Conservation (phyloP, 1,140 invertebrate species). For the Drosophila burlai region DNA sequence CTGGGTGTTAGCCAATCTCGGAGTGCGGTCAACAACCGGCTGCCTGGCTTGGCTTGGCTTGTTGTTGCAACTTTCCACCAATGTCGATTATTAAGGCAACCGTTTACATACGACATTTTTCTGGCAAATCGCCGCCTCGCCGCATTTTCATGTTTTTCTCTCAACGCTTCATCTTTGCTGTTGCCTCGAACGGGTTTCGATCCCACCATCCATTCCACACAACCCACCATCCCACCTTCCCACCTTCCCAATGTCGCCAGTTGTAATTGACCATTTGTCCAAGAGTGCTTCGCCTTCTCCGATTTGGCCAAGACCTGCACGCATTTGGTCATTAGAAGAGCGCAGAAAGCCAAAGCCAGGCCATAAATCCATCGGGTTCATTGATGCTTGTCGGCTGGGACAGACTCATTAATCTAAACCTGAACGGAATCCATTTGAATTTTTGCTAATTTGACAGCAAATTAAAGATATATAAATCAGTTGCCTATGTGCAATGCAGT, state of each 20-base stretch:
- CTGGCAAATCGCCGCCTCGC: constrained; percentile 3
- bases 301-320: constrained; percentile 48
- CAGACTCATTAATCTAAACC: constrained; percentile 1
- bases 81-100: constrained; percentile 80
- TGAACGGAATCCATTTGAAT: constrained; percentile 4
- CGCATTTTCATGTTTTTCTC: constrained; percentile 57
- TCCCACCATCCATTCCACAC: neutral
- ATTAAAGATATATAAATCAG: constrained; percentile 1
- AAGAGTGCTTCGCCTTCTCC: constrained; percentile 34
- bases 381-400: constrained; percentile 26
- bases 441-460: neutral
- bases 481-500: neutral
- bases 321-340: constrained; percentile 55
- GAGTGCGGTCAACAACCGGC: constrained; percentile 59
- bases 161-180: constrained; percentile 13
- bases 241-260: constrained; percentile 20
- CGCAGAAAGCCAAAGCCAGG: constrained; percentile 16
- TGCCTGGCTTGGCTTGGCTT: neutral
- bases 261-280: constrained; percentile 72
- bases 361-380: constrained; percentile 38
- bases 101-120: constrained; percentile 75
- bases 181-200: constrained; percentile 55
- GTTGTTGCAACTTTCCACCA: constrained; percentile 73
- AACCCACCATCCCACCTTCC: neutral
- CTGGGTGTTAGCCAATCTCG: constrained; percentile 45